A percentile compares a stretch with the other conserved stretches of the same genome.
phyloP scores from a whole-genome alignment of 1,140 invertebrate genomes.

The Pseudomyrmex gracilis region DNA sequence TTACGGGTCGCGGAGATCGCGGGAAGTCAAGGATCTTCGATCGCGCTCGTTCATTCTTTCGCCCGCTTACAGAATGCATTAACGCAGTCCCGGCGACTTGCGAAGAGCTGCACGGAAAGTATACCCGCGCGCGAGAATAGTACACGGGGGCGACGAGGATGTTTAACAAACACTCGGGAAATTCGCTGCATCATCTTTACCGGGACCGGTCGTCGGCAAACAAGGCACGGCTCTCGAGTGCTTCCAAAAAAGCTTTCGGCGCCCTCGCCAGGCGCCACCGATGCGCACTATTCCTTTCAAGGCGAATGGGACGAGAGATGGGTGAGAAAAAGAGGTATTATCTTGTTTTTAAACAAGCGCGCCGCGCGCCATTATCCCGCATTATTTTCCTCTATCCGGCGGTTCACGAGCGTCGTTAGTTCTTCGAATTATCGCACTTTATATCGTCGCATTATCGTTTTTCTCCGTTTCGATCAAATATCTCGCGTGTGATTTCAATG shows the following conservation, averaged over 20 bases:
- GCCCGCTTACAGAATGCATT: slow-evolving; percentile 59
- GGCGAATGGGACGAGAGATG: neutral
- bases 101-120: slow-evolving; percentile 51
- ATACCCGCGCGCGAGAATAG: slow-evolving; percentile 54
- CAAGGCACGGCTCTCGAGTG: slow-evolving; percentile 66
- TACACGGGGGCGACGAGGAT: slow-evolving; percentile 61
- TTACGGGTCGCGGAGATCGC: neutral
- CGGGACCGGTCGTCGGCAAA: slow-evolving; percentile 66
- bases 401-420: slow-evolving; percentile 30
- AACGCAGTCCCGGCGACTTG: slow-evolving; percentile 49
- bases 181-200: slow-evolving; percentile 76
- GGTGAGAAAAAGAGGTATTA: slow-evolving; percentile 22
- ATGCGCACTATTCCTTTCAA: neutral
- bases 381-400: slow-evolving; percentile 14
- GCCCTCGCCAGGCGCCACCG: slow-evolving; percentile 49
- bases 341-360: slow-evolving; percentile 50
- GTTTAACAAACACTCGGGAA: slow-evolving; percentile 76
- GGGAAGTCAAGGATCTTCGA: neutral
- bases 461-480: neutral
- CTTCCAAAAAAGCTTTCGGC: slow-evolving; percentile 70
- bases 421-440: slow-evolving; percentile 29
- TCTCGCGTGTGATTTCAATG: neutral
- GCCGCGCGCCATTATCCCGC: slow-evolving; percentile 40
- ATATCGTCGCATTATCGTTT: slow-evolving; percentile 14
- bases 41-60: slow-evolving; percentile 11